A percentile compares a stretch with the other conserved stretches of the same genome.
Evolutionary conservation across 2,113 vertebrate species (phyloP).

Genomic region (Eudorcas thomsonii): DNA sequence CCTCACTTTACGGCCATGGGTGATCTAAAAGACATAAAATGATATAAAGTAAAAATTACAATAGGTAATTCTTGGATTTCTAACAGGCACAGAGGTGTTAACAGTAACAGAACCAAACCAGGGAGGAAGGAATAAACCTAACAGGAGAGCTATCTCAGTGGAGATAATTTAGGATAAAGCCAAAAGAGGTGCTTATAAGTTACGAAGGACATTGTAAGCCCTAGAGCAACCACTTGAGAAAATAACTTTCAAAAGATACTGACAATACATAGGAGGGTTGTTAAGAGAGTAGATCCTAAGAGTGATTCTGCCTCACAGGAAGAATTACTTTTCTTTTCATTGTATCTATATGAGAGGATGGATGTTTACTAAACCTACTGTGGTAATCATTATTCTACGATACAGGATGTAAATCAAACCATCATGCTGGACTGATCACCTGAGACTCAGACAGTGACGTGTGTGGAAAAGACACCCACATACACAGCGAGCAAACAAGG

Average conservation of each 20-base stretch:
- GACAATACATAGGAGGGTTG: not conserved
- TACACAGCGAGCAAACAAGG: not conserved
- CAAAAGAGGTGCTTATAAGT: not conserved
- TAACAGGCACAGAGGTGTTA: not conserved
- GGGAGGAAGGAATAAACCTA: not conserved
- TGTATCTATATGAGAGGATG: not conserved
- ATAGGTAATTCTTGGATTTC: not conserved
- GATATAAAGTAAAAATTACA: not conserved
- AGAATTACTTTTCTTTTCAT: not conserved
- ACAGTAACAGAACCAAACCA: not conserved
- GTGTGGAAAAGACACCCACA: not conserved
- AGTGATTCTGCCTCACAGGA: not conserved
- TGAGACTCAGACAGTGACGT: not conserved
- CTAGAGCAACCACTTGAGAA: not conserved
- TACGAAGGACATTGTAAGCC: not conserved
- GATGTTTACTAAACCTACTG: not conserved
- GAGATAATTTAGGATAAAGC: too few relatives aligned
- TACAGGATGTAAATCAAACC: accelerated
- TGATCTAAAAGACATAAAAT: not conserved
- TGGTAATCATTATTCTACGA: not conserved
- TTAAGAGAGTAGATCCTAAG: not conserved
- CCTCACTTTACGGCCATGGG: not conserved
- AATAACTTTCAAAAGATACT: not conserved
- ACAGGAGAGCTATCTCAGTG: accelerated
- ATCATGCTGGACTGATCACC: not conserved